Conservation (phyloP, 2,113 vertebrate species). For the Rhodinocichla rosea region DNA sequence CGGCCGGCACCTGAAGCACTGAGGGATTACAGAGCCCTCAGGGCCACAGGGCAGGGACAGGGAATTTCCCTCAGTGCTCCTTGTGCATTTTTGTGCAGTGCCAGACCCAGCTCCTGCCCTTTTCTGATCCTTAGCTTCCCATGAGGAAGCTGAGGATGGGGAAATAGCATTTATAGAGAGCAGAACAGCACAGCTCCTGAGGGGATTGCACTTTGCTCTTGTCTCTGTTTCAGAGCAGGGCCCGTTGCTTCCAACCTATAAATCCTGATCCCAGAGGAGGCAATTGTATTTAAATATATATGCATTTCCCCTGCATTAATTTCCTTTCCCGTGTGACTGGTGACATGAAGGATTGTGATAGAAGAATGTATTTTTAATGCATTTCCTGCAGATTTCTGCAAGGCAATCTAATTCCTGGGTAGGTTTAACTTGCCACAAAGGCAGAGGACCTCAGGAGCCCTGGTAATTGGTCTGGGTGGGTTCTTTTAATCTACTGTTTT, state of each 20-base stretch:
- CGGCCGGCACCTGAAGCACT: background rate
- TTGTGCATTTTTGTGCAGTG: background rate
- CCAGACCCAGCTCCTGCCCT: background rate
- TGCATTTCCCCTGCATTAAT: background rate
- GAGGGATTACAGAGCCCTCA: background rate
- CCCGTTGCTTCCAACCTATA: slow-evolving; percentile 42
- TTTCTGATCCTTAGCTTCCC: rapidly evolving
- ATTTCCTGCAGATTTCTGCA: slow-evolving; percentile 69
- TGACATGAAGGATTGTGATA: slow-evolving; percentile 65
- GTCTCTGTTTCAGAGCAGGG: background rate
- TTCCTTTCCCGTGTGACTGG: slow-evolving; percentile 52
- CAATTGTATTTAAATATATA: slow-evolving; percentile 32
- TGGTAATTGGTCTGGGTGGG: background rate
- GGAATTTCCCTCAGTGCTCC: background rate
- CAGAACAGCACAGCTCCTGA: background rate
- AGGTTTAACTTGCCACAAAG: slow-evolving; percentile 46
- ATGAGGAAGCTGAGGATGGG: background rate
- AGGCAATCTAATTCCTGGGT: slow-evolving; percentile 58
- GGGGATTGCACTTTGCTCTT: slow-evolving; percentile 5
- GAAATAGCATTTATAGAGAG: background rate
- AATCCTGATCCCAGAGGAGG: slow-evolving; percentile 52
- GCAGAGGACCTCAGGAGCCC: background rate
- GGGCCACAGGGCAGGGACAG: background rate
- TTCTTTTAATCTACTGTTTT: slow-evolving; percentile 24
- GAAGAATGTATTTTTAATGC: slow-evolving; percentile 71